phyloP scores from a whole-genome alignment of 2,113 vertebrate genomes.

The Sturnus vulgaris region DNA sequence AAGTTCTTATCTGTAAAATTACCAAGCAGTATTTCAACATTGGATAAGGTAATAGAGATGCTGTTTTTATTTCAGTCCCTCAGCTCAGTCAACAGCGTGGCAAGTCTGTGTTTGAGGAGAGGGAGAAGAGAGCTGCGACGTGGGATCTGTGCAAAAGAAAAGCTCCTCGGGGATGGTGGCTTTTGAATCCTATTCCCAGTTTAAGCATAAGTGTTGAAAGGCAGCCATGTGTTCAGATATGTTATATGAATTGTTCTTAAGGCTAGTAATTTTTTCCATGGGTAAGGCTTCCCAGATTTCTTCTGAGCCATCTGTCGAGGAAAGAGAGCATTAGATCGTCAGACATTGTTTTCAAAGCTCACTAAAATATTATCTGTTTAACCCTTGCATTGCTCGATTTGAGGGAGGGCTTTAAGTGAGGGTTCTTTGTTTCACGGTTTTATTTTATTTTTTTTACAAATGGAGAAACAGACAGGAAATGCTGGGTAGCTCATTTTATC shows the following conservation, averaged over 20 bases:
- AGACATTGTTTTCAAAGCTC: slow-evolving; percentile 49
- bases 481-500: not conserved
- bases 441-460: not conserved
- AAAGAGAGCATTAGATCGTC: slow-evolving; percentile 24
- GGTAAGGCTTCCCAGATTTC: slow-evolving; percentile 52
- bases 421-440: not conserved
- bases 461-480: not conserved
- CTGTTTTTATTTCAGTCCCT: not conserved
- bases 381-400: not conserved
- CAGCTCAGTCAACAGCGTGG: not conserved
- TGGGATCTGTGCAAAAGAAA: not conserved
- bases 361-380: slow-evolving; percentile 41
- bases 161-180: not conserved
- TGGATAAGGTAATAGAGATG: not conserved
- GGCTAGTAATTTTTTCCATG: slow-evolving; percentile 47
- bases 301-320: slow-evolving; percentile 53
- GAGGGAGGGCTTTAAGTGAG: not conserved
- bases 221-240: slow-evolving; percentile 62
- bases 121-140: not conserved
- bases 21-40: not conserved
- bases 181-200: slow-evolving; percentile 31
- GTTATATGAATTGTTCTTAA: slow-evolving; percentile 56
- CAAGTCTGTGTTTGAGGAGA: not conserved
- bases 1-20: not conserved
- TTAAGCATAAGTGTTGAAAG: slow-evolving; percentile 54